Conservation (phyloP, 2,113 vertebrate genomes). For the Oceanites oceanicus region DNA sequence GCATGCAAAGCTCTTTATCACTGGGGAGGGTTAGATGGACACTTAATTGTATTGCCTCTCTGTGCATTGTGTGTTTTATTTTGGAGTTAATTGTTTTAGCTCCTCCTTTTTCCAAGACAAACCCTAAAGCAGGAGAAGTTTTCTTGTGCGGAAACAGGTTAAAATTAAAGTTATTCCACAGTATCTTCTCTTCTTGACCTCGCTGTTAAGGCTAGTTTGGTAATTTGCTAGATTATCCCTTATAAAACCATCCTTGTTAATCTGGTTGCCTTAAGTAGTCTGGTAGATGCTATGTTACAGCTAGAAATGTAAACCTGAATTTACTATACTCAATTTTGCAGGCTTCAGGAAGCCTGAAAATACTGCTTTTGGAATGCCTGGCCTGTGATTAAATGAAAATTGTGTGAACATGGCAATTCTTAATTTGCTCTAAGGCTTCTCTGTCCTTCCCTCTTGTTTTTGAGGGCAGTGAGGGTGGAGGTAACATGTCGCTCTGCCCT, state of each 20-base stretch:
- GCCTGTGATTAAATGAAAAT: neutral
- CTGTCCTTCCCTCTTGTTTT: neutral
- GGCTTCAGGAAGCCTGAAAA: neutral
- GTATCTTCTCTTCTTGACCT: neutral
- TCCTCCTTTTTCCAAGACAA: neutral
- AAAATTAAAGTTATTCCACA: neutral
- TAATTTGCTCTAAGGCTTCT: neutral
- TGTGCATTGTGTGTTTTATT: neutral
- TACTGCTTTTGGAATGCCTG: slow-evolving; percentile 5
- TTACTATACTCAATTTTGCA: neutral
- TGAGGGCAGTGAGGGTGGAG: neutral
- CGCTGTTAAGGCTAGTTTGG: neutral
- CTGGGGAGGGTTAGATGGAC: neutral
- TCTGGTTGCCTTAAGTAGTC: slow-evolving; percentile 8
- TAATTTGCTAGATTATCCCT: neutral
- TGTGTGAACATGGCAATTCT: neutral
- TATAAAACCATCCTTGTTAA: slow-evolving; percentile 32
- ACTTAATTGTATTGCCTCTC: neutral
- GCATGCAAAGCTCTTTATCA: neutral
- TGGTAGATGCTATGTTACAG: neutral
- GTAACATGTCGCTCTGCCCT: neutral
- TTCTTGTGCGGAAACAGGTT: neutral
- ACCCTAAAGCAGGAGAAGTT: neutral
- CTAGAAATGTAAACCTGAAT: slow-evolving; percentile 14
- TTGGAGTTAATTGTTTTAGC: neutral